These are phyloP conservation scores for Dryadula phaetusa DNA, from an alignment of 2,888 invertebrate species.

Conservation along the genomic window DNA sequence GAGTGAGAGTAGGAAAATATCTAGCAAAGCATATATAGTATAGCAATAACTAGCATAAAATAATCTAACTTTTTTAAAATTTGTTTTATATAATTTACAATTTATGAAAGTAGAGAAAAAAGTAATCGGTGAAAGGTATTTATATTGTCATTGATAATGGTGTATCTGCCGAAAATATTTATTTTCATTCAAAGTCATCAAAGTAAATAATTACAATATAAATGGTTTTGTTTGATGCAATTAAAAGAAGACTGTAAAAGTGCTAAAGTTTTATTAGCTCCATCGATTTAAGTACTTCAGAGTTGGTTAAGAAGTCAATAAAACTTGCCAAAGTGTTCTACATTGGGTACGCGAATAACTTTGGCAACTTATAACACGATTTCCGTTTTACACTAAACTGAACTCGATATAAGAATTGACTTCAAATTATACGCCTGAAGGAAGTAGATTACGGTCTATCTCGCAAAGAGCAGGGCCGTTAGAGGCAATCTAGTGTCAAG, in stretches of 20 bases:
- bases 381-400: constrained; percentile 25
- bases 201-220: background rate
- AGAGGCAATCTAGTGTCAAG: too few species aligned
- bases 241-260: background rate
- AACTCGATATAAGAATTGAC: constrained; percentile 7
- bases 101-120: too few species aligned
- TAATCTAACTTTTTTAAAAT: too few species aligned
- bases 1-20: too few species aligned
- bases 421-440: constrained; percentile 16
- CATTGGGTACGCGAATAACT: constrained; percentile 14
- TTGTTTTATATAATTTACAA: too few species aligned
- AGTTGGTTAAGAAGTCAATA: constrained; percentile 8
- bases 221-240: background rate
- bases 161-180: too few species aligned
- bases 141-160: too few species aligned
- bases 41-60: too few species aligned
- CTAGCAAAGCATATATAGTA: too few species aligned
- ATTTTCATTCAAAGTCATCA: too few species aligned
- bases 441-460: background rate
- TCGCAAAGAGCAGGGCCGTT: too few species aligned
- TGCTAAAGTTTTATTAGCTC: constrained; percentile 26
- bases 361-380: constrained; percentile 20
- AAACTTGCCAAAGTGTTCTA: constrained; percentile 13
- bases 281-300: constrained; percentile 16
- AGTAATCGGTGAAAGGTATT: too few species aligned